Evolutionary conservation across 2,797 vertebrate genomes (phyloP).

Genomic region (Leptatherina wallacei): DNA sequence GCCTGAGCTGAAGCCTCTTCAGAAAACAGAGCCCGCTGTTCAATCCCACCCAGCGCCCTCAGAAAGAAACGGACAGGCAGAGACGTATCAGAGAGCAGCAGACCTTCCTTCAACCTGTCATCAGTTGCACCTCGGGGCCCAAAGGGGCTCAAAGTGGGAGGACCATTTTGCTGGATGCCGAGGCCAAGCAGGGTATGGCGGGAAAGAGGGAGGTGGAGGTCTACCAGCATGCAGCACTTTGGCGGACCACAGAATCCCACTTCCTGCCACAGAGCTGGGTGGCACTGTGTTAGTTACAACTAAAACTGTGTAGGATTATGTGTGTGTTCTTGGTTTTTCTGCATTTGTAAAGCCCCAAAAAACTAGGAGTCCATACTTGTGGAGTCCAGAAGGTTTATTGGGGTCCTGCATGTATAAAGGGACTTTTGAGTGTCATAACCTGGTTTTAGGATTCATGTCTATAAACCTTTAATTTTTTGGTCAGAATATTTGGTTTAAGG

Average conservation of each 20-base stretch:
- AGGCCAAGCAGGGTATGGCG: constrained; percentile 19
- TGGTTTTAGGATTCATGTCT: not conserved
- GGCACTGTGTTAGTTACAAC: constrained; percentile 80
- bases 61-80: constrained; percentile 18
- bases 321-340: not conserved
- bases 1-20: constrained; percentile 34
- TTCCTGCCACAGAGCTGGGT: constrained; percentile 84
- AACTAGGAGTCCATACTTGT: not conserved
- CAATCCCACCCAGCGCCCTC: not conserved
- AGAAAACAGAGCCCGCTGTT: constrained; percentile 36
- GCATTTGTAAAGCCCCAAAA: not conserved
- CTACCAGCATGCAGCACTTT: constrained; percentile 35
- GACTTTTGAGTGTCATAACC: not conserved
- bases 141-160: constrained; percentile 13
- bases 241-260: constrained; percentile 75
- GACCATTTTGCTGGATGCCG: constrained; percentile 16
- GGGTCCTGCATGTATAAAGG: not conserved
- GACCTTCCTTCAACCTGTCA: constrained; percentile 28
- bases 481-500: constrained; percentile 4
- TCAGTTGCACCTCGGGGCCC: constrained; percentile 35
- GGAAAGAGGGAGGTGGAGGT: constrained; percentile 14
- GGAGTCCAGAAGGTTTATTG: not conserved
- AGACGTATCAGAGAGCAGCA: constrained; percentile 12
- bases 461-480: not conserved
- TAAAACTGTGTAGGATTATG: constrained; percentile 74